These are phyloP conservation scores for Sphaeridia pumilis DNA, from an alignment of 2,888 invertebrate species.

Conservation along the genomic window DNA sequence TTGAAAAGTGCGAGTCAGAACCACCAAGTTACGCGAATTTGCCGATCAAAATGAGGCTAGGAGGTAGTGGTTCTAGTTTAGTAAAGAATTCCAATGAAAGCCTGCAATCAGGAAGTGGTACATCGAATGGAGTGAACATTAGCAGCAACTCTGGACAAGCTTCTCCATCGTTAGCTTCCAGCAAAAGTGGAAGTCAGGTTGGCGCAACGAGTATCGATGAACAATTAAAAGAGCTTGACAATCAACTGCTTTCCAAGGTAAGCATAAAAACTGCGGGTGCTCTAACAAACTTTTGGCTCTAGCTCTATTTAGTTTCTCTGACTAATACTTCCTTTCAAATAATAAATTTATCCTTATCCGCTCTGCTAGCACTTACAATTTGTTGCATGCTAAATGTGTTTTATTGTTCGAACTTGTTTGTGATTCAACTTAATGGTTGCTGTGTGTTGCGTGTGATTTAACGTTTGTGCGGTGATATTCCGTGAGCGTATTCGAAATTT, in stretches of 20 bases:
- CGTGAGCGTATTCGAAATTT: too few relatives aligned
- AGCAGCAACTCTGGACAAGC: constrained; percentile 28
- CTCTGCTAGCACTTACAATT: too few relatives aligned
- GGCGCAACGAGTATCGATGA: constrained; percentile 48
- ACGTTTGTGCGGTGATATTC: too few relatives aligned
- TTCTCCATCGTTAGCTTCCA: constrained; percentile 20
- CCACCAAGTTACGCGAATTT: constrained; percentile 35
- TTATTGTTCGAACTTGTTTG: too few relatives aligned
- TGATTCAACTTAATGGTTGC: too few relatives aligned
- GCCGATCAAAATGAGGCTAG: constrained; percentile 29
- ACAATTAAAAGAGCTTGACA: constrained; percentile 69
- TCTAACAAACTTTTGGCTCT: neutral
- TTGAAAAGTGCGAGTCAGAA: constrained; percentile 34
- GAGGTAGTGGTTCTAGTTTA: constrained; percentile 35
- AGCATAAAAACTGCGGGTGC: constrained; percentile 35
- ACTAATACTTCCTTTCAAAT: too few relatives aligned
- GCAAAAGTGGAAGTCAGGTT: constrained; percentile 19
- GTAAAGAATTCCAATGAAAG: constrained; percentile 35
- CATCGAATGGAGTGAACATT: constrained; percentile 18
- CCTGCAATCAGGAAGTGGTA: constrained; percentile 26
- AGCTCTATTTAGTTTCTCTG: neutral
- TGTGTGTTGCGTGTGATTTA: too few relatives aligned
- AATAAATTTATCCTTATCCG: too few relatives aligned
- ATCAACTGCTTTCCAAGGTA: constrained; percentile 59
- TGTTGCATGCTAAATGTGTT: too few relatives aligned